These are phyloP conservation scores for Cotesia vestalis DNA, from an alignment of 1,140 invertebrate species.

Conservation along the genomic window DNA sequence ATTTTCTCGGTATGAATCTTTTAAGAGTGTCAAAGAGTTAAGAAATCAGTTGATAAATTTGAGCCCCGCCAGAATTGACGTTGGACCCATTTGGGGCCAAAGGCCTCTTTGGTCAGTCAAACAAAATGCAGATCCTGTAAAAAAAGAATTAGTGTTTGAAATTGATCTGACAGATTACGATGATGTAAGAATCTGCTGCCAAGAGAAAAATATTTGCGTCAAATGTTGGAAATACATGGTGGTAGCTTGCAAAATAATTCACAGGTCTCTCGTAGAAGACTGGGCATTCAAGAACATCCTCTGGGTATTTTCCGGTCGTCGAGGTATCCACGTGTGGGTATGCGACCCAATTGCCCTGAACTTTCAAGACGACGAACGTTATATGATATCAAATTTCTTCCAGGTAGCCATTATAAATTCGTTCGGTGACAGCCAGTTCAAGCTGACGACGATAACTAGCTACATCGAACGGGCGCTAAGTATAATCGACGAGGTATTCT, in stretches of 20 bases:
- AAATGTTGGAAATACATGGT: slow-evolving; percentile 97
- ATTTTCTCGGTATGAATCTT: no score
- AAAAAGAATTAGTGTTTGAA: slow-evolving; percentile 94
- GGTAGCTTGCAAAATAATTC: slow-evolving; percentile 88
- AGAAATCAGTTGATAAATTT: no score
- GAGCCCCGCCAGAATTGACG: no score
- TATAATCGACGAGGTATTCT: slow-evolving; percentile 77
- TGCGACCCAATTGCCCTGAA: slow-evolving; percentile 84
- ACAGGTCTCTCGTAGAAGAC: slow-evolving; percentile 85
- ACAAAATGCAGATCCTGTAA: neutral
- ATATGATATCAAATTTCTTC: slow-evolving; percentile 4
- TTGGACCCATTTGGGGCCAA: no score
- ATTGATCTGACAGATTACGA: slow-evolving; percentile 99
- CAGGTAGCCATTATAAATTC: neutral
- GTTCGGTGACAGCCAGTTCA: neutral
- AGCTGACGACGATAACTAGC: slow-evolving; percentile 23
- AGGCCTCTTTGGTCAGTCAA: neutral
- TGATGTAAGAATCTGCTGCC: slow-evolving; percentile 88
- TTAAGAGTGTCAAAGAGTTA: no score
- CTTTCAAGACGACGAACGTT: slow-evolving; percentile 42
- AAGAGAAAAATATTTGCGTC: slow-evolving; percentile 82
- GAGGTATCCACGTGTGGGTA: slow-evolving; percentile 98
- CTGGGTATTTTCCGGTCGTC: slow-evolving; percentile 96
- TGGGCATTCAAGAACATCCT: slow-evolving; percentile 93
- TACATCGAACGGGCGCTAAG: slow-evolving; percentile 72